A percentile compares a stretch with the other conserved stretches of the same genome.
phyloP scores from a whole-genome alignment of 2,113 vertebrate species.

The Plectropomus leopardus region DNA sequence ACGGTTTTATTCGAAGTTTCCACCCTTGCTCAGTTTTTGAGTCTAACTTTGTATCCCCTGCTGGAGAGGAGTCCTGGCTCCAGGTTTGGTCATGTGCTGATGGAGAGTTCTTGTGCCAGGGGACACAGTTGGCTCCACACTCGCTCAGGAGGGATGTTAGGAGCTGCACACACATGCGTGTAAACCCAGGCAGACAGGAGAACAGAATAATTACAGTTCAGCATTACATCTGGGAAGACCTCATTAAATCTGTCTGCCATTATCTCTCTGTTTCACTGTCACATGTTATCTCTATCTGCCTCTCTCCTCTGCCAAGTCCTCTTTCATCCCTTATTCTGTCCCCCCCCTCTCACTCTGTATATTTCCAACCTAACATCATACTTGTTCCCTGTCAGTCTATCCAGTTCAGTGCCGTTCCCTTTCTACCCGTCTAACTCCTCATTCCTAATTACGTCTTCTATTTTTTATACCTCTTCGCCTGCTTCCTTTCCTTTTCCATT shows the following conservation, averaged over 20 bases:
- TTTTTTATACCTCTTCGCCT: slow-evolving; percentile 12
- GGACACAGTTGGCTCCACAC: slow-evolving; percentile 44
- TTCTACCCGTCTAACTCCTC: not conserved
- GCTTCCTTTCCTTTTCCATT: slow-evolving; percentile 30
- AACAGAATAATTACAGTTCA: slow-evolving; percentile 72
- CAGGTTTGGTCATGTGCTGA: slow-evolving; percentile 54
- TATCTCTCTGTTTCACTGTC: slow-evolving; percentile 66
- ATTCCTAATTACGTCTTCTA: slow-evolving; percentile 40
- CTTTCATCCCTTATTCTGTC: slow-evolving; percentile 42
- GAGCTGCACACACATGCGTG: slow-evolving; percentile 45
- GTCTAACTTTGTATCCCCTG: not conserved
- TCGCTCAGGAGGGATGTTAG: slow-evolving; percentile 44
- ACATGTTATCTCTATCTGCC: slow-evolving; percentile 61
- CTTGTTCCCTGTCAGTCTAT: slow-evolving; percentile 27
- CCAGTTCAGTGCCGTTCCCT: slow-evolving; percentile 18
- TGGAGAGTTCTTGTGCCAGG: slow-evolving; percentile 45
- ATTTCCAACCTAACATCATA: slow-evolving; percentile 20
- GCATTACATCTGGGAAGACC: slow-evolving; percentile 69
- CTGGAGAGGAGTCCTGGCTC: slow-evolving; percentile 28
- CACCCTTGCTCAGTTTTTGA: not conserved
- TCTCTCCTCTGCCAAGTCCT: slow-evolving; percentile 43
- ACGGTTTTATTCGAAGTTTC: not conserved
- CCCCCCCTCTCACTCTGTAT: not conserved
- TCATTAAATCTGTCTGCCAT: slow-evolving; percentile 76
- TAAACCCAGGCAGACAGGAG: slow-evolving; percentile 52